These are phyloP conservation scores for Bombus affinis DNA, from an alignment of 1,140 invertebrate genomes.

Conservation along the genomic window DNA sequence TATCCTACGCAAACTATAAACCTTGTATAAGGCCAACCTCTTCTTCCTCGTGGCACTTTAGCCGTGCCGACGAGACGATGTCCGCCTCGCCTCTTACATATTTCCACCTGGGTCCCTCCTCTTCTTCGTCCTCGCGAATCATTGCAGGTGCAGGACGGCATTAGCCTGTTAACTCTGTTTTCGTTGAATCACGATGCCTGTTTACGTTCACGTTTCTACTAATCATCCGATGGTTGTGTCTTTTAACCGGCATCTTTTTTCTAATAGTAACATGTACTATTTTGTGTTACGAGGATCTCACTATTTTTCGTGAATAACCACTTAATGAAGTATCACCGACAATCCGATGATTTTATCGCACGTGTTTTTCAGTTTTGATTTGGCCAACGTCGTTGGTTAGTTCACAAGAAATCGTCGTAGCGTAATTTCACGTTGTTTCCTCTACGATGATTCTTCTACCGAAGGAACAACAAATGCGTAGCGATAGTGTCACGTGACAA, in stretches of 20 bases:
- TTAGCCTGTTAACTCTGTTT: slow-evolving; percentile 59
- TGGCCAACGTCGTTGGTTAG: not conserved
- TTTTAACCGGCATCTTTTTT: slow-evolving; percentile 46
- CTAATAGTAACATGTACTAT: not conserved
- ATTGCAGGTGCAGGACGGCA: slow-evolving; percentile 67
- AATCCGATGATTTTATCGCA: too few species aligned
- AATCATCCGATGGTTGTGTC: slow-evolving; percentile 26
- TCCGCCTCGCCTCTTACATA: slow-evolving; percentile 73
- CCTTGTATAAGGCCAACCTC: slow-evolving; percentile 74
- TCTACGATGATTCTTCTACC: too few species aligned
- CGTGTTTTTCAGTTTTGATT: not conserved
- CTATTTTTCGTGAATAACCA: not conserved
- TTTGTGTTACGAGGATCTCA: not conserved
- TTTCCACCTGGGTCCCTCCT: slow-evolving; percentile 64
- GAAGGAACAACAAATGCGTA: too few species aligned
- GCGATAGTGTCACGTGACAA: not conserved
- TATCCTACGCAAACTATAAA: slow-evolving; percentile 76
- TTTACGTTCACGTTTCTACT: slow-evolving; percentile 45
- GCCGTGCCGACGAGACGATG: slow-evolving; percentile 72
- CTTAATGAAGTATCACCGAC: not conserved
- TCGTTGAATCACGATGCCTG: slow-evolving; percentile 40
- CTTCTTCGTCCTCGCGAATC: slow-evolving; percentile 70
- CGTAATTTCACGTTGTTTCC: too few species aligned
- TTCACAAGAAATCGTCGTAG: not conserved
- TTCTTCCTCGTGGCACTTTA: slow-evolving; percentile 73